A percentile compares a stretch with the other conserved stretches of the same genome.
Evolutionary conservation across 2,797 vertebrate species (phyloP).

Genomic region (Gouania willdenowi): DNA sequence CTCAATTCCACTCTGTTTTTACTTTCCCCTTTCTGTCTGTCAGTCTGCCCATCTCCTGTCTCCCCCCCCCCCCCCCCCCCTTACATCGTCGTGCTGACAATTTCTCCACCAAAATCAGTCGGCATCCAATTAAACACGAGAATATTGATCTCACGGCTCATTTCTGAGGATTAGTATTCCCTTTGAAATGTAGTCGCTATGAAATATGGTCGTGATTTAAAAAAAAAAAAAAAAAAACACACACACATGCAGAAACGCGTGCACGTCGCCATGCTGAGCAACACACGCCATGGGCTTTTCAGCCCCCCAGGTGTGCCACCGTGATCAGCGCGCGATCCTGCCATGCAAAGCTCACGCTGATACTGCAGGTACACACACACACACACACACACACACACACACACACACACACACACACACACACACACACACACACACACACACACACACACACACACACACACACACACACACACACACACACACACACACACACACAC

Average conservation of each 20-base stretch:
- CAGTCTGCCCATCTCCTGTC: slow-evolving; percentile 23
- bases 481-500: slow-evolving; percentile 1
- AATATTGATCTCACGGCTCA: slow-evolving; percentile 73
- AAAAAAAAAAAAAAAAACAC: slow-evolving; percentile 19
- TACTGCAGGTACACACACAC: not conserved
- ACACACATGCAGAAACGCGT: slow-evolving; percentile 7
- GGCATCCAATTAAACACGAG: slow-evolving; percentile 70
- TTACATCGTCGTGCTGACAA: slow-evolving; percentile 35
- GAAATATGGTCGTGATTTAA: slow-evolving; percentile 49
- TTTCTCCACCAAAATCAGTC: slow-evolving; percentile 62
- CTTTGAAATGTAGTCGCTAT: slow-evolving; percentile 62
- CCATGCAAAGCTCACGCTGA: not conserved
- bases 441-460: not conserved
- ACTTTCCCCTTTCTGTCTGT: slow-evolving; percentile 45
- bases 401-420: not conserved
- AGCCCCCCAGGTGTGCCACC: slow-evolving; percentile 56
- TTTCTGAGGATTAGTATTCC: slow-evolving; percentile 68
- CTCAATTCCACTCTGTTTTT: slow-evolving; percentile 64
- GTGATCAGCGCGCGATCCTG: slow-evolving; percentile 38
- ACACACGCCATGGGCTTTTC: slow-evolving; percentile 45
- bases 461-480: not conserved
- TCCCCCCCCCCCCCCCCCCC: too few relatives aligned
- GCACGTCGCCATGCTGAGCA: slow-evolving; percentile 41
- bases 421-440: not conserved
- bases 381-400: not conserved